Evolutionary conservation across 2,113 vertebrate genomes (phyloP).

Genomic region (Neogale vison): DNA sequence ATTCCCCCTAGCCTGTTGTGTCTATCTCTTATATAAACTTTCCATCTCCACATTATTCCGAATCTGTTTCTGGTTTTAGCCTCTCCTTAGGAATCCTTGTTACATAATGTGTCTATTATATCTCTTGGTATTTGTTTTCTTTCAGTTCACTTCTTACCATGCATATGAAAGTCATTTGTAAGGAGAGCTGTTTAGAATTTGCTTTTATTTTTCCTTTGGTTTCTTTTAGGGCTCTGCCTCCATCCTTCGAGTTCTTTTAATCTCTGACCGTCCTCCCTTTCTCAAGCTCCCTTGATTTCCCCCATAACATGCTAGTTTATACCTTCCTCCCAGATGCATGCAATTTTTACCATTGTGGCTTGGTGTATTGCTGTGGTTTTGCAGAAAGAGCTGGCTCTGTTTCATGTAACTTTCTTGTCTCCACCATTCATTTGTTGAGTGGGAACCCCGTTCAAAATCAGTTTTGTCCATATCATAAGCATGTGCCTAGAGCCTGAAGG

Average conservation of each 20-base stretch:
- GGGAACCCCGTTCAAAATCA: constrained; percentile 34
- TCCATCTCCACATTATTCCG: constrained; percentile 66
- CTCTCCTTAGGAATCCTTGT: constrained; percentile 71
- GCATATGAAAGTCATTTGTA: constrained; percentile 80
- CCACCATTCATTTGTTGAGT: constrained; percentile 37
- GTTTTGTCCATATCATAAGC: constrained; percentile 40
- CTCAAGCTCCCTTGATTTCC: background rate
- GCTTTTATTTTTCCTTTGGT: constrained; percentile 57
- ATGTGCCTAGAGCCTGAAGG: constrained; percentile 13
- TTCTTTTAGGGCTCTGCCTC: constrained; percentile 63
- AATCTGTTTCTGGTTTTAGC: constrained; percentile 77
- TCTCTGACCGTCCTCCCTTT: constrained; percentile 12
- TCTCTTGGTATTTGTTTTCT: constrained; percentile 76
- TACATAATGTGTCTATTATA: constrained; percentile 72
- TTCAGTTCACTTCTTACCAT: constrained; percentile 63
- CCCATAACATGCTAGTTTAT: constrained; percentile 2
- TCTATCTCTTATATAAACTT: constrained; percentile 79
- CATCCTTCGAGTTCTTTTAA: constrained; percentile 49
- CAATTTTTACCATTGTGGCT: background rate
- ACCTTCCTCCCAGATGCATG: constrained; percentile 37
- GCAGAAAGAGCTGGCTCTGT: background rate
- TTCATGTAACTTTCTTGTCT: constrained; percentile 34
- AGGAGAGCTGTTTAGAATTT: constrained; percentile 74
- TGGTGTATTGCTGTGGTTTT: constrained; percentile 17
- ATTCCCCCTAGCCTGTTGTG: constrained; percentile 80